A percentile compares a stretch with the other conserved stretches of the same genome.
Conservation (phyloP, 2,113 vertebrate genomes). For the Noturus placidus region DNA sequence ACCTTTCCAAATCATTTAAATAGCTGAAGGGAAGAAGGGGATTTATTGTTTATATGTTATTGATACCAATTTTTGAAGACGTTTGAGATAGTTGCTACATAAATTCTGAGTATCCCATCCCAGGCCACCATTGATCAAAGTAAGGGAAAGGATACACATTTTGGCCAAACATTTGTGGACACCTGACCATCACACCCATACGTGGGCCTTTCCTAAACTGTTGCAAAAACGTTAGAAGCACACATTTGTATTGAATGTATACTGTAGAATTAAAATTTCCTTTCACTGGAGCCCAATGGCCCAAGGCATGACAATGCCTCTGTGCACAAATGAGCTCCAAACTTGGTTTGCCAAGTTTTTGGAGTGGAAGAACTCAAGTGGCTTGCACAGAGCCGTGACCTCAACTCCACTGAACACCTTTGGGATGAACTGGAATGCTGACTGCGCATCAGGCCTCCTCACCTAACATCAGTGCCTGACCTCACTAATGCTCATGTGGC, state of each 20-base stretch:
- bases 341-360: too few relatives aligned
- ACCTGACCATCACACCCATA: background rate
- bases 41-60: background rate
- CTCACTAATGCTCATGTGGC: background rate
- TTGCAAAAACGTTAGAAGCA: background rate
- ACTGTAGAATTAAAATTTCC: background rate
- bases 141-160: background rate
- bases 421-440: background rate
- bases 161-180: background rate
- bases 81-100: background rate
- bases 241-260: background rate
- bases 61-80: background rate
- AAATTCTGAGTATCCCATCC: background rate
- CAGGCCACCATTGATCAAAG: background rate
- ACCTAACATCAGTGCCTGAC: background rate
- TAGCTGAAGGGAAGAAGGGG: slow-evolving; percentile 74
- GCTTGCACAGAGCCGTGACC: too few relatives aligned
- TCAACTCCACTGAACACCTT: too few relatives aligned
- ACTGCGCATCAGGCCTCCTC: background rate
- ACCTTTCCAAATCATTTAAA: slow-evolving; percentile 86
- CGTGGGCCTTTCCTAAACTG: background rate
- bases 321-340: background rate
- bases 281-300: background rate
- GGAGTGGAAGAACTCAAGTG: too few relatives aligned
- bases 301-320: background rate